A percentile compares a stretch with the other conserved stretches of the same genome.
Conservation (phyloP, 2,797 vertebrate species). For the Serranus cabrilla region DNA sequence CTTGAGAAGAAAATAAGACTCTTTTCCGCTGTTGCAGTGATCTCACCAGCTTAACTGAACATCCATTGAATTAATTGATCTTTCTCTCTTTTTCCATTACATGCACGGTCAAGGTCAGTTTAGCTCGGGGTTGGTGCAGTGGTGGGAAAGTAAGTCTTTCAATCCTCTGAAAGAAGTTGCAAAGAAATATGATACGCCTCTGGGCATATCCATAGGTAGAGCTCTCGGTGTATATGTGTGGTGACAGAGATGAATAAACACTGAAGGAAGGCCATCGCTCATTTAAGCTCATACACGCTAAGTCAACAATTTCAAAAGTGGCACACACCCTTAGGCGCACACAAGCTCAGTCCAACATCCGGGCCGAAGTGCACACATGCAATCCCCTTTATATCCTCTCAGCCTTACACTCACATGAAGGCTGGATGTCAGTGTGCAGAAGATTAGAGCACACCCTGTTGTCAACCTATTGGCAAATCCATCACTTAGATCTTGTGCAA, state of each 20-base stretch:
- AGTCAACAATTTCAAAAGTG: conserved; percentile 54
- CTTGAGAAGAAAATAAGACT: background rate
- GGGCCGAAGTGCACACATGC: background rate
- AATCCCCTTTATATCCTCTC: conserved; percentile 1
- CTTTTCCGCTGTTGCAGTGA: background rate
- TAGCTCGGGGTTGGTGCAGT: no score
- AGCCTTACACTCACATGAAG: conserved; percentile 12
- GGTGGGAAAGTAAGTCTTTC: conserved; percentile 19
- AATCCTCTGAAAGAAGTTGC: conserved; percentile 17
- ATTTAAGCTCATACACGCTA: conserved; percentile 35
- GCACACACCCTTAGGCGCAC: background rate
- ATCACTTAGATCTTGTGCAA: conserved; percentile 42
- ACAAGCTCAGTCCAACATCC: conserved; percentile 12
- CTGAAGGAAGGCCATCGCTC: conserved; percentile 25
- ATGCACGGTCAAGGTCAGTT: conserved; percentile 3
- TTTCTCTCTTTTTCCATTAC: conserved; percentile 14
- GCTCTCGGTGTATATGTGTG: conserved; percentile 11
- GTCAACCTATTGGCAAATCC: conserved; percentile 54
- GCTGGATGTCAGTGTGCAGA: conserved; percentile 13
- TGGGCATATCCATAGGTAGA: conserved; percentile 17
- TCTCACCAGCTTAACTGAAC: background rate
- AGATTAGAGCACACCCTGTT: conserved; percentile 42
- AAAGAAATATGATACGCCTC: conserved; percentile 31
- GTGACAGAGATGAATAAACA: conserved; percentile 52
- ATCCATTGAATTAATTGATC: conserved; percentile 3